These are phyloP conservation scores for Eubucco bourcierii DNA, from an alignment of 2,113 vertebrate genomes.

Conservation along the genomic window DNA sequence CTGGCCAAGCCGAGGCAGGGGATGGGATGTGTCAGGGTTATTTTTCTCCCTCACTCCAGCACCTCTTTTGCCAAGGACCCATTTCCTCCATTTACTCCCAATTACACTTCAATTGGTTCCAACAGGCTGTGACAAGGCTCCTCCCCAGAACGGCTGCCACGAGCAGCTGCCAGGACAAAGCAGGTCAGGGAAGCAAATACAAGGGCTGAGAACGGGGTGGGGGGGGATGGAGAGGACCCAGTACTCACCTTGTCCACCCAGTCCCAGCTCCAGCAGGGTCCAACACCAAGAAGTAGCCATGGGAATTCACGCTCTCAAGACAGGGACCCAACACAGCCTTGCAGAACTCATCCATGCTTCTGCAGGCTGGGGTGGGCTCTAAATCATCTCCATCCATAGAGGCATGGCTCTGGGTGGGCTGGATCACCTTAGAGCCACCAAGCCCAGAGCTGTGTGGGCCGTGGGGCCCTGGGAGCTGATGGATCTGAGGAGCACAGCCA, in stretches of 20 bases:
- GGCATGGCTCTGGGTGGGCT: too few relatives aligned
- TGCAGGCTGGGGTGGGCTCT: background rate
- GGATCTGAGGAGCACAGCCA: fast-evolving
- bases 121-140: background rate
- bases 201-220: too few relatives aligned
- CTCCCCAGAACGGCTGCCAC: background rate
- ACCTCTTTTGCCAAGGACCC: background rate
- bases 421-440: fast-evolving
- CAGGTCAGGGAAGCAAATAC: background rate
- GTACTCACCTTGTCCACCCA: background rate
- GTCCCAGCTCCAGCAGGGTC: background rate
- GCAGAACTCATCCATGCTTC: background rate
- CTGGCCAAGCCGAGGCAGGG: fast-evolving
- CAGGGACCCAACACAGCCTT: background rate
- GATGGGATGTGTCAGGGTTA: background rate
- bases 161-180: background rate
- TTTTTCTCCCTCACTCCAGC: background rate
- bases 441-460: fast-evolving
- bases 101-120: background rate
- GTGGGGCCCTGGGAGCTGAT: fast-evolving
- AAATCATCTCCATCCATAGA: fast-evolving
- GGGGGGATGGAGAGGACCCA: background rate
- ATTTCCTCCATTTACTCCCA: background rate
- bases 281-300: fast-evolving
- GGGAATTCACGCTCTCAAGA: background rate